phyloP scores from a whole-genome alignment of 1,140 invertebrate genomes.

The Anastrepha ludens region DNA sequence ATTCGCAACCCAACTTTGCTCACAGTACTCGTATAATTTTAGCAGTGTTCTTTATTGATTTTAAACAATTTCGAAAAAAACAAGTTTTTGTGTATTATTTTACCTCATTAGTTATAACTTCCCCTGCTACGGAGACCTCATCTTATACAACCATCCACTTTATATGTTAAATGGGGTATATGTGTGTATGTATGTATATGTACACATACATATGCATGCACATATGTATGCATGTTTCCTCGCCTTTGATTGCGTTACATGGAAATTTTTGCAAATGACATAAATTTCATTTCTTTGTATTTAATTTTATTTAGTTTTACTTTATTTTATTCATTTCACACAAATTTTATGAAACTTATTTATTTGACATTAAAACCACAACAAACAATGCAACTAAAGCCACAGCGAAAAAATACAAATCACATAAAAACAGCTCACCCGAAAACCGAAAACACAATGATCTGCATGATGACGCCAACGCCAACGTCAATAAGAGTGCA shows the following conservation, averaged over 20 bases:
- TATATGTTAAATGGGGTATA: background rate
- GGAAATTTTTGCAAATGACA: background rate
- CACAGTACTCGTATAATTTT: too few species aligned
- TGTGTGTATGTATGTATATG: background rate
- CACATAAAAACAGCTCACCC: conserved; percentile 26
- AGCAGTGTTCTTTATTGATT: too few species aligned
- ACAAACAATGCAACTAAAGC: conserved; percentile 27
- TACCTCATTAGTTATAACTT: too few species aligned
- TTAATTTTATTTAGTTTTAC: background rate
- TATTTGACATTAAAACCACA: conserved; percentile 42
- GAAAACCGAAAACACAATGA: background rate
- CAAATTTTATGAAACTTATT: conserved; percentile 34
- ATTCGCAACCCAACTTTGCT: too few species aligned
- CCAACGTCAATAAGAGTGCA: background rate
- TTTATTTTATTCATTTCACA: conserved; percentile 16
- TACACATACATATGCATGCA: background rate
- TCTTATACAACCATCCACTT: too few species aligned
- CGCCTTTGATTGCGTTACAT: background rate
- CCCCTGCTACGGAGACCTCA: too few species aligned
- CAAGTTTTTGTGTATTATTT: too few species aligned
- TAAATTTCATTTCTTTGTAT: conserved; percentile 20
- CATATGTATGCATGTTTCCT: background rate
- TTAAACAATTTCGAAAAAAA: too few species aligned
- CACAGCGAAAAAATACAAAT: background rate
- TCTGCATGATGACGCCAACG: conserved; percentile 21